Percentiles rank a stretch among this genome's conserved stretches.
phyloP scores from a whole-genome alignment of 92 coral and sea anemone species.

The Parazoanthus swiftii region DNA sequence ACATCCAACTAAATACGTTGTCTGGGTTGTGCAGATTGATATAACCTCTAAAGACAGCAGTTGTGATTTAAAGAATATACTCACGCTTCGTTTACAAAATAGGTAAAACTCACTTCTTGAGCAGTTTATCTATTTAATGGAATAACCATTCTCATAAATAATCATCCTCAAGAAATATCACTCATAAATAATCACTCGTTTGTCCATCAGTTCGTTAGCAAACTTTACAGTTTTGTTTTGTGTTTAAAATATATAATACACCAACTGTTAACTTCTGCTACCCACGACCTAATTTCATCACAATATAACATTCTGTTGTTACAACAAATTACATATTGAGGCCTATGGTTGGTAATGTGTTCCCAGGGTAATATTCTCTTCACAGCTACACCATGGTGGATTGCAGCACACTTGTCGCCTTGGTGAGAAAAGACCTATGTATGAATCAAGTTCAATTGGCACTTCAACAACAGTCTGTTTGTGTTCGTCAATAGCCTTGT shows the following conservation, averaged over 20 bases:
- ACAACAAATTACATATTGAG: conserved; percentile 25
- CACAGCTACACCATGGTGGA: conserved; percentile 6
- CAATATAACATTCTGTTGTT: conserved; percentile 39
- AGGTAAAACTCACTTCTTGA: too few species aligned
- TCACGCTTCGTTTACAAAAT: too few species aligned
- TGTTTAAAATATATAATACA: too few species aligned
- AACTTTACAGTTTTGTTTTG: too few species aligned
- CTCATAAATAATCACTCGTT: too few species aligned
- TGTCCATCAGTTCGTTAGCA: too few species aligned
- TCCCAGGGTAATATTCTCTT: neutral
- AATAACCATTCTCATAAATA: too few species aligned
- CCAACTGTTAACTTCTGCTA: too few species aligned
- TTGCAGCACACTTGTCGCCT: neutral
- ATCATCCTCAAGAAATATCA: too few species aligned
- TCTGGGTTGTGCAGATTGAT: conserved; percentile 38
- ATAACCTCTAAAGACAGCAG: conserved; percentile 42
- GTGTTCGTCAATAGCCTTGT: conserved; percentile 61
- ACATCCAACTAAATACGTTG: conserved; percentile 40
- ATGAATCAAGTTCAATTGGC: conserved; percentile 7
- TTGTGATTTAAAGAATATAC: too few species aligned
- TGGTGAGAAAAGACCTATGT: neutral
- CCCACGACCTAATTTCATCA: too few species aligned
- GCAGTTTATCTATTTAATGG: too few species aligned
- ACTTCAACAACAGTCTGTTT: conserved; percentile 59
- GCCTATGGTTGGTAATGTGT: neutral